Base-by-base conservation (phyloP, 2,797 vertebrate species). In the Echiichthys vipera region DNA sequence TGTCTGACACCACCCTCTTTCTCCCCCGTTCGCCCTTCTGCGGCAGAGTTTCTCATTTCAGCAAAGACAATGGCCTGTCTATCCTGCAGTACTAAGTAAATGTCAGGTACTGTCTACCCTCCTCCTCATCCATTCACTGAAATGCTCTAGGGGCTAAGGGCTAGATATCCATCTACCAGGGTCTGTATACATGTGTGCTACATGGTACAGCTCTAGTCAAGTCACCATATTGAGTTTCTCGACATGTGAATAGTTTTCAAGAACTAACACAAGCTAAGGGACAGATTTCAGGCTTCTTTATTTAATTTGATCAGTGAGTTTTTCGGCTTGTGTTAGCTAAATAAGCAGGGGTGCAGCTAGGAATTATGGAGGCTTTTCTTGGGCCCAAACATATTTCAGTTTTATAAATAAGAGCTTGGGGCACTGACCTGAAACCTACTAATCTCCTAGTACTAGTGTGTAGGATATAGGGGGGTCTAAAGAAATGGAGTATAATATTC, bases 1-100 rank as follows among this genome's bases (percentile, higher is more conserved):
- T 93, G 93, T 91, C 91, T 91, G 94, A 93, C 93, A 93, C 92
- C 91, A 64, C 81, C 93, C 94, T 94, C 93, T 92, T 86, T 86
- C 82, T 76, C 65, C 71, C 79, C 73, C 77, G 8, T 71, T 87
- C 80, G 63, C 87, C 84, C 86, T 87, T 88, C 87, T 87, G 85
- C 24, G 53, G 61, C 75, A 22, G 71, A 85, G 87, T 90, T 88
- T 94, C 89, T 91, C 78, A 87, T 94, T 94, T 94, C 91, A 91
- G 74, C 65, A 85, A 84, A 89, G 88, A 92, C 85, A 91, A 92
- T 91, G 83, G 83, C 62, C 84, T 89, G 87, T 93, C 86, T 91
- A 90, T 88, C 87, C 90, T 65, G 82, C 47, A 57, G 80, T 83
- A 65, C 88, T 73, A 65, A 88, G 87, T 88, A 92, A 92, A 92